phyloP scores from a whole-genome alignment of 2,888 invertebrate species.

The Gryllus longicercus region DNA sequence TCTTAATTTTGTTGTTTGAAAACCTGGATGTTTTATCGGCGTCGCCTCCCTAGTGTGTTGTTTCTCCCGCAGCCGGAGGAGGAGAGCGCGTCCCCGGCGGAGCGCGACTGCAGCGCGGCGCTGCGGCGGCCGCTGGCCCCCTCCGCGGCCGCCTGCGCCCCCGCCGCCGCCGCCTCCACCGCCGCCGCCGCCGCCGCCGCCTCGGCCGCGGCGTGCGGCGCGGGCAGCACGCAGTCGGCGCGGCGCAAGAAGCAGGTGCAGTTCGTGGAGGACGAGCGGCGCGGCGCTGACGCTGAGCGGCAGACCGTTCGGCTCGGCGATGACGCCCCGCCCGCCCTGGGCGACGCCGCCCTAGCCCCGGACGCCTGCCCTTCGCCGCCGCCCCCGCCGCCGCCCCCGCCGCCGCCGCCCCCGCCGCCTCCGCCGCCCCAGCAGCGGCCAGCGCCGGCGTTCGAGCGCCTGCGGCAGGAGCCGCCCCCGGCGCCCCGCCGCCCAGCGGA shows the following conservation, averaged over 20 bases:
- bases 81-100: too few relatives aligned
- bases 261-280: slow-evolving; percentile 38
- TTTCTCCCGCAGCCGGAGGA: too few relatives aligned
- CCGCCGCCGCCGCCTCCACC: too few relatives aligned
- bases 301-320: background rate
- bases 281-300: slow-evolving; percentile 30
- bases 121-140: too few relatives aligned
- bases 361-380: slow-evolving; percentile 11
- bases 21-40: too few relatives aligned
- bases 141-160: too few relatives aligned
- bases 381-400: slow-evolving; percentile 5
- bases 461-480: background rate
- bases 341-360: slow-evolving; percentile 9
- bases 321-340: background rate
- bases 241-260: slow-evolving; percentile 45
- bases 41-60: too few relatives aligned
- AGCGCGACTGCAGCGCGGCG: too few relatives aligned
- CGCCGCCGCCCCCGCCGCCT: background rate
- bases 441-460: background rate
- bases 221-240: background rate
- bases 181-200: background rate
- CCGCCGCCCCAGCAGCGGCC: background rate
- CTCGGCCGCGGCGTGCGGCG: background rate
- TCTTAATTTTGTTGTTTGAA: too few relatives aligned
- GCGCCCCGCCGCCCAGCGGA: background rate